These are phyloP conservation scores for Blennius ocellaris DNA, from an alignment of 2,113 vertebrate species.

Conservation along the genomic window DNA sequence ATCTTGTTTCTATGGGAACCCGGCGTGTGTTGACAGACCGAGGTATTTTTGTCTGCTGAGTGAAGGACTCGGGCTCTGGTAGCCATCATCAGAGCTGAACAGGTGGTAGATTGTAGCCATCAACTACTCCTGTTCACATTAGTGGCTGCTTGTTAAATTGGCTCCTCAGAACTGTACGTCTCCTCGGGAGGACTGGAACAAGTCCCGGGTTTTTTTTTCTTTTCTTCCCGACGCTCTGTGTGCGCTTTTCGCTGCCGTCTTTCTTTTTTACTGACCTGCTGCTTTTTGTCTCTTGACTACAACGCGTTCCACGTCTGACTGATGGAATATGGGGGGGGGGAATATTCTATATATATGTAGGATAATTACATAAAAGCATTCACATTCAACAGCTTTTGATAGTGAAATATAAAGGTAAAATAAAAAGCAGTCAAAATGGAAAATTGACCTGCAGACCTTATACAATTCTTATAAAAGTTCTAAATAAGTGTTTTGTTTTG, in stretches of 20 bases:
- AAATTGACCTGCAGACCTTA: background rate
- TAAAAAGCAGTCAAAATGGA: no score
- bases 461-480: no score
- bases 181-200: background rate
- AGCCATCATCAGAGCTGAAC: constrained; percentile 31
- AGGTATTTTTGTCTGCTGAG: constrained; percentile 51
- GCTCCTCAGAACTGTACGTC: constrained; percentile 8
- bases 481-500: no score
- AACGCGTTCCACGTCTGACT: no score
- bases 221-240: background rate
- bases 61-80: constrained; percentile 41
- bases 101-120: constrained; percentile 42
- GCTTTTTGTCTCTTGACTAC: background rate
- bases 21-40: background rate
- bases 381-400: no score
- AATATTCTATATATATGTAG: no score
- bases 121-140: constrained; percentile 37
- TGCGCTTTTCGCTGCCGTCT: background rate
- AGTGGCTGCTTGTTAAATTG: constrained; percentile 8
- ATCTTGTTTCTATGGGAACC: constrained; percentile 52
- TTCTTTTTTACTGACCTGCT: background rate
- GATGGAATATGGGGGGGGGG: no score
- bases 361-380: no score
- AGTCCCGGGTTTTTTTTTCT: background rate
- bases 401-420: no score